phyloP scores from a whole-genome alignment of 1,140 invertebrate genomes.

The Drosophila parabipectinata region DNA sequence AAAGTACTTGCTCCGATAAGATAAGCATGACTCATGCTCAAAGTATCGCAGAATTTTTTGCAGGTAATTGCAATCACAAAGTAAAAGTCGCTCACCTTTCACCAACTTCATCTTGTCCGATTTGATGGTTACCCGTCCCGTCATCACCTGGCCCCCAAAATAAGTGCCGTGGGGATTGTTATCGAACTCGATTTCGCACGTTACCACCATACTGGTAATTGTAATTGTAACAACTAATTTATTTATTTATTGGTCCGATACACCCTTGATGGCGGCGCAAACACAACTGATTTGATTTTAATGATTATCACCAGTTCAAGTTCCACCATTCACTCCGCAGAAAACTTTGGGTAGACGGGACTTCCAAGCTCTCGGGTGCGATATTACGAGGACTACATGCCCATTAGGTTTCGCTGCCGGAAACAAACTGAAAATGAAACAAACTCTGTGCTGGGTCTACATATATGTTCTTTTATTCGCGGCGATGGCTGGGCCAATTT shows the following conservation, averaged over 20 bases:
- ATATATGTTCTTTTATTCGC: conserved; percentile 24
- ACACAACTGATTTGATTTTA: conserved; percentile 63
- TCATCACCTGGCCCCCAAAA: conserved; percentile 85
- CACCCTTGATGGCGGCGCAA: conserved; percentile 39
- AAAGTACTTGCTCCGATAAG: conserved; percentile 35
- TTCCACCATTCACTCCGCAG: conserved; percentile 26
- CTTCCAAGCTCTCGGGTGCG: conserved; percentile 2
- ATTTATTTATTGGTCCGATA: conserved; percentile 25
- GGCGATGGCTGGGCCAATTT: conserved; percentile 28
- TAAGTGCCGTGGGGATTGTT: conserved; percentile 85
- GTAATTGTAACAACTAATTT: conserved; percentile 12
- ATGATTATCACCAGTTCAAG: conserved; percentile 15
- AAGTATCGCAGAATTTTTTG: conserved; percentile 1
- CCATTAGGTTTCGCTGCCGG: conserved; percentile 30
- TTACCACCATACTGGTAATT: conserved; percentile 63
- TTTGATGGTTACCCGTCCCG: conserved; percentile 84
- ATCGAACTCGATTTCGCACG: conserved; percentile 82
- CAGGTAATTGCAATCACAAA: not conserved
- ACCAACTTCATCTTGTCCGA: conserved; percentile 84
- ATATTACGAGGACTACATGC: conserved; percentile 19
- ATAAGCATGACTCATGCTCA: conserved; percentile 44
- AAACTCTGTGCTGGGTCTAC: conserved; percentile 40
- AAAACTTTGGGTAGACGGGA: conserved; percentile 13
- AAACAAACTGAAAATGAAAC: conserved; percentile 67
- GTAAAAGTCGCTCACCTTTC: conserved; percentile 63